Evolutionary conservation across 2,888 invertebrate genomes (phyloP), one percentile per base, ranked within the genome.

Genomic region (Sphaeridia pumilis): DNA sequence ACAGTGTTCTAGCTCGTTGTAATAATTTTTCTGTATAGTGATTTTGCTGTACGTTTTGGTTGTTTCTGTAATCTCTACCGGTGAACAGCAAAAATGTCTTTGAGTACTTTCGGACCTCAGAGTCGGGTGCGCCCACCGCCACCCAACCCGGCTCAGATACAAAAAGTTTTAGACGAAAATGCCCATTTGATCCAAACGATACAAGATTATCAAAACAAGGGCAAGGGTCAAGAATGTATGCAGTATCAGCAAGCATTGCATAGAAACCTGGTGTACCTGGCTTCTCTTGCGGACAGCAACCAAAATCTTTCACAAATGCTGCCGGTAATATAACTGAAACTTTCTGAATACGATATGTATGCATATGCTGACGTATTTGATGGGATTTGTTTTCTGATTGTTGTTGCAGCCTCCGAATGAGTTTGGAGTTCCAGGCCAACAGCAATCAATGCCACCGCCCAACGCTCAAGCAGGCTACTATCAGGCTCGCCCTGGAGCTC

Each of bases 131-230:
- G 59, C 22, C 60, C 56, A 20, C 80, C 78, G 56, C 83, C 87
- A 47, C 81, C 86, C 38, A 87, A 79, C 70, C 82, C 86, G 56
- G 82, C 83, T 46, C 87, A 87, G 72, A 86, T 90, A 67, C 89
- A 90, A 71, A 89, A 76, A 72, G 75, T 97, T 81, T 76, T 97
- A 56, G 95, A 97, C 74, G 97, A 97, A 73, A 97, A 97, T 72
- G 87, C 87, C 66, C 90, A 93, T 70, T 77, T 97, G 42, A 95
- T 97, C 67, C 90, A 94, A 75, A 89, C 90, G 7, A 94, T 97
- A 68, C 87, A 92, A 71, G 95, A 97, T 66, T 94, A 84, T 73
- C 95, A 97, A 74, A 86, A 82, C 61, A 92, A 92, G 75, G 95
- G 94, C 56, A 93, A 93, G 71, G 76, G 84, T 21, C 83, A 87